Evolutionary conservation across 2,888 invertebrate genomes (phyloP).

Genomic region (Agonum fuliginosum): DNA sequence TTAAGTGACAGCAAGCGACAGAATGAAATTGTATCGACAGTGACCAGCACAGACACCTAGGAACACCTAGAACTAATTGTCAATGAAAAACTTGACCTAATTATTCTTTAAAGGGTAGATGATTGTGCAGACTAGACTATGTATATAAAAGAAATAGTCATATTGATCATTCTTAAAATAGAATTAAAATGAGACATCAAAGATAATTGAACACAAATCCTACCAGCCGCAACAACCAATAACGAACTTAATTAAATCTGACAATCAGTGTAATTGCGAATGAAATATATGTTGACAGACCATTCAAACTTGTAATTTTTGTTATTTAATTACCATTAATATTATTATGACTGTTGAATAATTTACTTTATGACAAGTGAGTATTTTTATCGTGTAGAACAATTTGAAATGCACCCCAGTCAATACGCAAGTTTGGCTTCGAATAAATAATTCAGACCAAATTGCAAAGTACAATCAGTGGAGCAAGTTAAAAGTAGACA

Average conservation of each 20-base stretch:
- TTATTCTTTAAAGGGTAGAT: too few species aligned
- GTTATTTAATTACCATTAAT: conserved; percentile 28
- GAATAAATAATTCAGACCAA: conserved; percentile 39
- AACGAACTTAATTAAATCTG: conserved; percentile 43
- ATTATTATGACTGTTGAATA: conserved; percentile 22
- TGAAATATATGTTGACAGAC: conserved; percentile 36
- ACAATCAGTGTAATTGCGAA: conserved; percentile 29
- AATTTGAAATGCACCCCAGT: conserved; percentile 37
- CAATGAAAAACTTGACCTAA: too few species aligned
- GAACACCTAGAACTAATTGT: too few species aligned
- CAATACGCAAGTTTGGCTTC: conserved; percentile 38
- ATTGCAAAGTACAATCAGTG: conserved; percentile 31
- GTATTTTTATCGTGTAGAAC: too few species aligned
- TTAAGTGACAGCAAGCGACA: too few species aligned
- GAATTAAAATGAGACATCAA: conserved; percentile 21
- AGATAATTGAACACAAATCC: conserved; percentile 40
- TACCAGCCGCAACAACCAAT: conserved; percentile 20
- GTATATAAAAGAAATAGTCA: too few species aligned
- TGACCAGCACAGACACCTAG: too few species aligned
- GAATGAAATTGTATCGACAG: too few species aligned
- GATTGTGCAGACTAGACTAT: too few species aligned
- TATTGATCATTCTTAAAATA: too few species aligned
- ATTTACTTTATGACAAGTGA: conserved; percentile 8
- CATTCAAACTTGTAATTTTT: conserved; percentile 39
- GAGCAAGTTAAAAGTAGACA: conserved; percentile 18